Evolutionary conservation across 1,140 invertebrate species (phyloP), one percentile per base, ranked within the genome.

Genomic region (Coelopa frigida): DNA sequence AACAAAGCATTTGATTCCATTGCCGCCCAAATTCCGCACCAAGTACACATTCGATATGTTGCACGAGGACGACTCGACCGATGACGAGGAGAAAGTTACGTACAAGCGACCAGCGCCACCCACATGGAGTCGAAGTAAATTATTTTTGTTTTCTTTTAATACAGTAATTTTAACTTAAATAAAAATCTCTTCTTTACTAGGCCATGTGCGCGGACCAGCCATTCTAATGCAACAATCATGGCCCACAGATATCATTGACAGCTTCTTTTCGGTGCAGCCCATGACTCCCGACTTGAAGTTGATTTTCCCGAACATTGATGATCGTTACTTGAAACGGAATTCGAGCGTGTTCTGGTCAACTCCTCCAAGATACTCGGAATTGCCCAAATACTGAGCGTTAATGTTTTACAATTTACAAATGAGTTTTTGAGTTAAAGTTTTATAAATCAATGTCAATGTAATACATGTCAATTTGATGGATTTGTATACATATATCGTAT

Each of bases 261-360:
- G 60, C 32, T 73, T 83, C 48, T 85, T 84, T 64, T 75, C 73
- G 23, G 72, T 77, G n/a, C 73, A 74, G 35, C 74, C 74, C 40
- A 79, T 78, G 51, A 78, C 75, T 1, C 78, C 80, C 2, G 78
- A 86, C 73, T 70, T 86, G 31, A 68, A 72, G 29, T 74, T 77
- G 50, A 73, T 86, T 21, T 85, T 85, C 67, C 74, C 78, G 14
- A 70, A 68, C 41, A 83, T 85, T 51, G 78, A 81, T 56, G 75
- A 75, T 36, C 71, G 63, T 23, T 73, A 75, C 41, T 70, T 85
- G 42, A 78, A 81, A 55, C 73, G 83, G 22, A 83, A 82, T 27
- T 86, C 83, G 1, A 83, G 81, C 54, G 80, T 80, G 17, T 72
- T 80, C 24, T 85, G 83, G 83, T 77, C 77, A 49, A 78, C 79